Evolutionary conservation across 2,797 vertebrate genomes (phyloP), one percentile per base, ranked within the genome.

Genomic region (Notoglanidium macrostoma): DNA sequence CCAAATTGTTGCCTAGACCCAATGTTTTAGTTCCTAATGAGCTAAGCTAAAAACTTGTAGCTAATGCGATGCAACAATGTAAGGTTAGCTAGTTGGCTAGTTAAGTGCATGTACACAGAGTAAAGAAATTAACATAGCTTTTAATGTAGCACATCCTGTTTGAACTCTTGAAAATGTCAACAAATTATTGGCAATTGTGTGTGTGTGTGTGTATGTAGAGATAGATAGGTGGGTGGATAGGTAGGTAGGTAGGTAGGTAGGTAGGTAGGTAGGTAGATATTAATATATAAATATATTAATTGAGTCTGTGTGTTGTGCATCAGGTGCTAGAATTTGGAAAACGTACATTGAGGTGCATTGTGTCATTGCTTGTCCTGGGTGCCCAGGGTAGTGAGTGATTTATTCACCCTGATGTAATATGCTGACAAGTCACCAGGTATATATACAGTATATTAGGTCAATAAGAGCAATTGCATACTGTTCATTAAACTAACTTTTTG

Each of bases 121-220:
- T 51, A 51, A 74, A 74, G 23, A 74, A 74, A 74, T 74, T 10
- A 49, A 74, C 23, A 74, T 26, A 74, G 44, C 72, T 74, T 74
- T 73, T n/a, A 51, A 40, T 72, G 3, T 23, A 44, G 19, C 19
- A 21, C 17, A 21, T 40, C 32, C 15, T 21, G 17, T 21, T 40
- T 35, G 17, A 44, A 19, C 35, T 9, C 35, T 72, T 44, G 68
- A 19, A 21, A 72, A 72, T 8, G 7, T 72, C 68, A 19, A 72
- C 68, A 44, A 72, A 8, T 70, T 35, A 23, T 23, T 44, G 63
- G 12, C 63, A 67, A 15, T 14, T 26, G 12, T 32, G 29, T 65
- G 35, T 35, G 35, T 35, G 35, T 35, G 35, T 35, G 35, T 35
- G 35, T 35, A 35, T 35, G 35, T 35, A 35, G 35, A 35, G 35